Evolutionary conservation across 2,888 invertebrate genomes (phyloP), one percentile per base, ranked within the genome.

Genomic region (Acronicta leporina): DNA sequence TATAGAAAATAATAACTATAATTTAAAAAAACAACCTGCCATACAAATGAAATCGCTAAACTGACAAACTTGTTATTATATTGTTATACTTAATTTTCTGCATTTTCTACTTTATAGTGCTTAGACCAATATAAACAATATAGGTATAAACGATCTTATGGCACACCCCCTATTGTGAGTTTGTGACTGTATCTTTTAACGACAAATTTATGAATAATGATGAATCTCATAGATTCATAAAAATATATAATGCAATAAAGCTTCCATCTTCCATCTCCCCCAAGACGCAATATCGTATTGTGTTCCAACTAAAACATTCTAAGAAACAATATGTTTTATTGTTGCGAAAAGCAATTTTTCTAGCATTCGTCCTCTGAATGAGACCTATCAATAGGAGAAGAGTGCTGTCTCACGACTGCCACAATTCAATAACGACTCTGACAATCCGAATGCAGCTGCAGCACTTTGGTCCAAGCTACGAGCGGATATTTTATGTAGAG

Each of bases 381-480:
- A 63, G 51, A 84, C 80, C 80, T 81, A 81, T 82, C 81, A 83
- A 80, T 82, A 79, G 80, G 81, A 73, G 76, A 44, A 64, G 57
- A 68, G 72, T 79, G 81, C 87, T 81, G 87, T 84, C 84, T 86
- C 85, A 80, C 77, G 74, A 81, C 81, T 83, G 81, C 84, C 83
- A 84, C 91, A 86, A 87, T 88, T 89, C 87, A 91, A 91, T 90
- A 92, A 89, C 85, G 85, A 81, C 72, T 77, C 74, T 69, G 75
- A 73, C 75, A 78, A 78, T 79, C 61, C 70, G 63, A 80, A 76
- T 84, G 85, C 83, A 84, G 80, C 80, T 80, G 82, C 69, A 66
- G 68, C 57, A 56, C n/a, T 38, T 38, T 25, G 68, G 79, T 64
- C 70, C 80, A 88, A 87, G 84, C 61, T 52, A 86, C 33, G 44